phyloP scores from a whole-genome alignment of 2,888 invertebrate genomes.

The Xestoiulus laeticollis region DNA sequence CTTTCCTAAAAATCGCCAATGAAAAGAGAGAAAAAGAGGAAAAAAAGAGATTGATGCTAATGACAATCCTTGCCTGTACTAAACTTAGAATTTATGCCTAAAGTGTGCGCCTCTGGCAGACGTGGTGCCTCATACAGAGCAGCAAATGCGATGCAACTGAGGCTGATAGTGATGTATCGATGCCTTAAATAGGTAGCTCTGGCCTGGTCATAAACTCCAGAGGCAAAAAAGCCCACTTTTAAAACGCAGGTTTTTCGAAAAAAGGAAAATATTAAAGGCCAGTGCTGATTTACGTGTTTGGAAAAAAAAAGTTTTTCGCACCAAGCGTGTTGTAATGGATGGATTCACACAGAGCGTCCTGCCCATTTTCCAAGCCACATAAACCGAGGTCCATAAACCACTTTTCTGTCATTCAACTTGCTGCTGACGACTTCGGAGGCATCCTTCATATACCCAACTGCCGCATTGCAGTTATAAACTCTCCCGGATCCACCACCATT shows the following conservation, averaged over 20 bases:
- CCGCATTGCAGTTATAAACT: constrained; percentile 11
- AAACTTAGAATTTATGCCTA: background rate
- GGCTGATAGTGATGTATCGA: background rate
- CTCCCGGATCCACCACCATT: background rate
- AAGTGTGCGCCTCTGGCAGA: background rate
- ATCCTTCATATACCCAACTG: constrained; percentile 9
- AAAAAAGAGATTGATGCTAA: constrained; percentile 9
- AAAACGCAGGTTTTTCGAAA: background rate
- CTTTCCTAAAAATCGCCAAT: background rate
- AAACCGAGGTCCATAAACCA: constrained; percentile 4
- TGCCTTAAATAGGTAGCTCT: background rate
- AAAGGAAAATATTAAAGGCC: background rate
- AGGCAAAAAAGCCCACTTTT: background rate
- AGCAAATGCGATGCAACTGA: background rate
- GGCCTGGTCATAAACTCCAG: constrained; percentile 3
- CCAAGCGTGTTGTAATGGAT: constrained; percentile 5
- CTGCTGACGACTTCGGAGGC: constrained; percentile 6
- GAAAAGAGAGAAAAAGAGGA: background rate
- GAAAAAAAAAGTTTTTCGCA: background rate
- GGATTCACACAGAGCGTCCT: background rate
- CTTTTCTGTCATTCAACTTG: background rate
- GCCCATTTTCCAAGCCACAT: background rate
- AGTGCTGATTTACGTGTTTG: background rate
- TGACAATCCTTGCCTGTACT: background rate
- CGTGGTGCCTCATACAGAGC: background rate